Evolutionary conservation across 2,113 vertebrate species (phyloP).

Genomic region (Pipra filicauda): DNA sequence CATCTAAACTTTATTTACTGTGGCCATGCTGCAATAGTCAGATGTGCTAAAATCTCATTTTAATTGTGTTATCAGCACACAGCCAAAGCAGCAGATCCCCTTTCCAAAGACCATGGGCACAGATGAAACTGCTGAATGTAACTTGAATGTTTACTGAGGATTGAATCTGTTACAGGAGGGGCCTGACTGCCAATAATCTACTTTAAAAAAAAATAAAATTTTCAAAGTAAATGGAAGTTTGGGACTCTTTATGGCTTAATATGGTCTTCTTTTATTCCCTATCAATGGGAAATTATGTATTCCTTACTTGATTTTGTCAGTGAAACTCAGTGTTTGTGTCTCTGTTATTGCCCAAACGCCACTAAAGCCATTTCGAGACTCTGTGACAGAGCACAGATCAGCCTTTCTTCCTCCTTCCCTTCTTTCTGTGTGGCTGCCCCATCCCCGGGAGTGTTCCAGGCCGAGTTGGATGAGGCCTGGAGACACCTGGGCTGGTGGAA

Average conservation of each 20-base stretch:
- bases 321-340: neutral
- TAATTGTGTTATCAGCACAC: neutral
- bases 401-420: neutral
- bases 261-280: neutral
- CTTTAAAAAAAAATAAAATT: neutral
- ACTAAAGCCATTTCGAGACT: neutral
- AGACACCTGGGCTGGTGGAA: neutral
- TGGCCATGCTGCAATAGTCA: neutral
- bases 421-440: neutral
- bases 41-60: neutral
- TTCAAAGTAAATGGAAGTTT: neutral
- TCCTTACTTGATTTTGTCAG: neutral
- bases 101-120: neutral
- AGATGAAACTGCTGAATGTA: neutral
- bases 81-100: neutral
- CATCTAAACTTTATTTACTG: constrained; percentile 7
- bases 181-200: neutral
- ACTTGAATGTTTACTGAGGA: neutral
- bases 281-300: neutral
- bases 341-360: neutral
- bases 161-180: neutral
- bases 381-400: neutral
- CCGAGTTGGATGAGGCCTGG: rapidly evolving
- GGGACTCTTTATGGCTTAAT: neutral
- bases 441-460: neutral